Evolutionary conservation across 1,140 invertebrate species (phyloP), one percentile per base, ranked within the genome.

Genomic region (Caenorhabditis briggsae): DNA sequence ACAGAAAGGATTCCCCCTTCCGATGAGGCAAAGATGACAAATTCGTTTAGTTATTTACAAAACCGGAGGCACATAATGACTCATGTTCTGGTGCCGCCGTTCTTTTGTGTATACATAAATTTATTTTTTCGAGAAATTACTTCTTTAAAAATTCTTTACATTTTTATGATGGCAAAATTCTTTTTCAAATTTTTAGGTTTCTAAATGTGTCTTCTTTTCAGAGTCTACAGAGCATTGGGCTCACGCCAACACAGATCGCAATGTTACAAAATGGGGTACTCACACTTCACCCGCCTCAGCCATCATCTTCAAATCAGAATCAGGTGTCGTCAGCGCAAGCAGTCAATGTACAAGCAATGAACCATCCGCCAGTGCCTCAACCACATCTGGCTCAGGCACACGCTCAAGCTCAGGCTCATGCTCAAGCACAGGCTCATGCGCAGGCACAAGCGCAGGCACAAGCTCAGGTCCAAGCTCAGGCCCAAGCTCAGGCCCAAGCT

Each of bases 21-120:
- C 18, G 56, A 58, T 48, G 12, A 53, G 33, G 46, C 9, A 18
- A 14, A 9, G 9, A 50, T 78, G 70, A 78, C 70, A 78, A 50
- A 78, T 78, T 78, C 53, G 64, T 70, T 70, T 18, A 43, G 14
- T 70, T 70, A 70, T 70, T 70, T 43, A 25, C 64, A 46, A 70
- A 70, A 70, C 64, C 64, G 41, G 64, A 70, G 12, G 41, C 23
- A 70, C 64, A 70, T 70, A 70, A 70, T 70, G 64, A 70, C 5
- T 70, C 64, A 70, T 70, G 43, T 70, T 25, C 43, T 70, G 7
- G 25, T 64, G 25, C 25, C 23, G 1, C 5, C 23, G 59, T 33
- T 12, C 59, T 23, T 1, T 14, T 64, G n/a, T 59, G 56, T 59
- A n/a, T 59, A 9, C 16, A 14, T 9, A 53, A 12, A 53, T 2